Evolutionary conservation across 2,797 vertebrate genomes (phyloP).

Genomic region (Sebastes itinus): DNA sequence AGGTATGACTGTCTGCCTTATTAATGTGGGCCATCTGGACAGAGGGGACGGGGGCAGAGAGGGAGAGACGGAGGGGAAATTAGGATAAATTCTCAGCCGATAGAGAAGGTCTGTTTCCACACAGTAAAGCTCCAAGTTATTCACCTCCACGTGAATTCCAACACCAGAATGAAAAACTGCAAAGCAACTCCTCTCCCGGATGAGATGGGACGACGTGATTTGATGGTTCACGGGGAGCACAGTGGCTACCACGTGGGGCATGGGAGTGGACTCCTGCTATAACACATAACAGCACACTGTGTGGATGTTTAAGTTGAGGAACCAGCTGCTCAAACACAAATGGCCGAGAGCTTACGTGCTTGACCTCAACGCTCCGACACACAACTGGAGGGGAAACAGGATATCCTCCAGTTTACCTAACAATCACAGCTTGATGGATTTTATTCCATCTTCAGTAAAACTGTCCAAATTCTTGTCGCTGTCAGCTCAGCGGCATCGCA

Average conservation of each 20-base stretch:
- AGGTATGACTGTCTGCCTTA: conserved; percentile 71
- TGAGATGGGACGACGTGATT: neutral
- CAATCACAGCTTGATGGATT: neutral
- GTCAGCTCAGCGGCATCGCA: neutral
- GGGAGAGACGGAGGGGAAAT: conserved; percentile 38
- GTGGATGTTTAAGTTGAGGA: neutral
- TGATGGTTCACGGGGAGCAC: neutral
- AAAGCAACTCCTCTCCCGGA: neutral
- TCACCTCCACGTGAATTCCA: conserved; percentile 45
- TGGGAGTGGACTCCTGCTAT: neutral
- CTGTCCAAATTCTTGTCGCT: neutral
- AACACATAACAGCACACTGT: neutral
- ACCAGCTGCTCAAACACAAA: neutral
- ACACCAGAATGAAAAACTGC: conserved; percentile 15
- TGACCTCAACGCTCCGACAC: neutral
- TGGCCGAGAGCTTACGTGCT: neutral
- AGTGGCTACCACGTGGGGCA: neutral
- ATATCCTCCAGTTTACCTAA: neutral
- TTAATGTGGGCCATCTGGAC: conserved; percentile 75
- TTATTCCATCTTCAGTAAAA: neutral
- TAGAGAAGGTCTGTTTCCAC: conserved; percentile 42
- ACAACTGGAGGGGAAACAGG: neutral
- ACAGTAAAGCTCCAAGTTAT: conserved; percentile 22
- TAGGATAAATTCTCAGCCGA: conserved; percentile 30
- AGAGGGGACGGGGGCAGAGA: neutral